phyloP scores from a whole-genome alignment of 2,113 vertebrate species.

The Hylia prasina region DNA sequence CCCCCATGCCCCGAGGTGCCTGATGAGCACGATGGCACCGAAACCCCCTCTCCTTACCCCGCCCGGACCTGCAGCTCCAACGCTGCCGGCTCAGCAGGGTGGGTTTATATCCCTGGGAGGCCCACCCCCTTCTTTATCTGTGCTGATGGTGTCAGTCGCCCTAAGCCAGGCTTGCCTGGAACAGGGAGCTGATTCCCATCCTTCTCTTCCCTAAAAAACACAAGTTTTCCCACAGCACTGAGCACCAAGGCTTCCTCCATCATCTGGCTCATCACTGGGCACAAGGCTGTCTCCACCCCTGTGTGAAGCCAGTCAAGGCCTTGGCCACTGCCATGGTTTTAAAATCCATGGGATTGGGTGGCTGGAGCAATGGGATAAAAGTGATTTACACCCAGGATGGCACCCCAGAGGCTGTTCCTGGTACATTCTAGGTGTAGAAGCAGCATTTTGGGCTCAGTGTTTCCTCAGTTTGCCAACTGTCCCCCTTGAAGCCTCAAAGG shows the following conservation, averaged over 20 bases:
- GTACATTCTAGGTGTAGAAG: neutral
- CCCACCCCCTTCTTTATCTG: slow-evolving; percentile 3
- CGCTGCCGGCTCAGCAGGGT: rapidly evolving
- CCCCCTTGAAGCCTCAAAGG: too few species aligned
- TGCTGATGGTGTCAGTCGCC: neutral
- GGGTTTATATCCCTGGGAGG: neutral
- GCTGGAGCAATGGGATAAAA: neutral
- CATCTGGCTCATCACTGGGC: rapidly evolving
- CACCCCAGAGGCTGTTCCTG: rapidly evolving
- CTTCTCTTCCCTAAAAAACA: neutral
- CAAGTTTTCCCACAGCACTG: neutral
- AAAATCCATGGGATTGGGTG: neutral
- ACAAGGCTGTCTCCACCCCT: rapidly evolving
- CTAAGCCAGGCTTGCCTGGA: neutral
- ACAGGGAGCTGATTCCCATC: neutral
- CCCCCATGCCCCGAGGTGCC: rapidly evolving
- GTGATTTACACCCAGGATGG: neutral
- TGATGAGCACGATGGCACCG: neutral
- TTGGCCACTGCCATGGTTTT: neutral
- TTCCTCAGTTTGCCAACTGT: neutral
- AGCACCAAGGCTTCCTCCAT: neutral
- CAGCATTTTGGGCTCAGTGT: neutral
- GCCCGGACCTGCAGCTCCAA: neutral
- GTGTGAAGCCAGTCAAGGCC: neutral
- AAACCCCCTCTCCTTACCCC: neutral